Percentiles rank a stretch among this genome's conserved stretches.
Conservation (phyloP, 2,113 vertebrate genomes). For the Nettapus auritus region DNA sequence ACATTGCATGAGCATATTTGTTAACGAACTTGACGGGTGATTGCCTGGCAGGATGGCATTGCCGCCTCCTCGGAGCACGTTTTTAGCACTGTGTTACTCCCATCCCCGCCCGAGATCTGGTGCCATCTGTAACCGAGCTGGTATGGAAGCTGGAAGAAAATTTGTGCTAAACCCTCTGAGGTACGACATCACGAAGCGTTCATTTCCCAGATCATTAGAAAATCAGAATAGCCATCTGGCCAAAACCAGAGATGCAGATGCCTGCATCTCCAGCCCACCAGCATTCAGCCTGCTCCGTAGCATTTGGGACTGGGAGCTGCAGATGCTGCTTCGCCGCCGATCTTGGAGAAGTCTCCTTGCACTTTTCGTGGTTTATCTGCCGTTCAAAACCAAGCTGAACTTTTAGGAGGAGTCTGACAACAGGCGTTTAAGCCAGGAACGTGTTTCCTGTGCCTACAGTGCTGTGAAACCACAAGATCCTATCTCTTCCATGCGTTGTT, state of each 20-base stretch:
- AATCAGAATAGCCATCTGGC: slow-evolving; percentile 45
- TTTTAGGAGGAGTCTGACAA: neutral
- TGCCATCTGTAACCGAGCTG: neutral
- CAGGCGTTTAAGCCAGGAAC: neutral
- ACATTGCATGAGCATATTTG: neutral
- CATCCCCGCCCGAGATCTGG: neutral
- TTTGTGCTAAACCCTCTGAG: slow-evolving; percentile 30
- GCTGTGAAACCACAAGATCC: neutral
- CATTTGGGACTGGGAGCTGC: neutral
- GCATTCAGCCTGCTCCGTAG: neutral
- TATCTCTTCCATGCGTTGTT: accelerated
- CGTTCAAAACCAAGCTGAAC: neutral
- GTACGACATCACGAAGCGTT: neutral
- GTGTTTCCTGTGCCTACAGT: neutral
- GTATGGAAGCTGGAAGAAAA: neutral
- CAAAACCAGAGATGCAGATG: neutral
- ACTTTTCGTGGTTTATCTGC: neutral
- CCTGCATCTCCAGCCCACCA: neutral
- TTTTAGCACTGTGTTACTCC: neutral
- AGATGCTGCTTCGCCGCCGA: neutral
- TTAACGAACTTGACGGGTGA: neutral
- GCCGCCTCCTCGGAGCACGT: neutral
- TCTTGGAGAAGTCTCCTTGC: neutral
- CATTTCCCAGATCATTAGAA: slow-evolving; percentile 54
- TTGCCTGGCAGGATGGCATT: neutral